Evolutionary conservation across 2,113 vertebrate species (phyloP).

Genomic region (Gymnorhina tibicen): DNA sequence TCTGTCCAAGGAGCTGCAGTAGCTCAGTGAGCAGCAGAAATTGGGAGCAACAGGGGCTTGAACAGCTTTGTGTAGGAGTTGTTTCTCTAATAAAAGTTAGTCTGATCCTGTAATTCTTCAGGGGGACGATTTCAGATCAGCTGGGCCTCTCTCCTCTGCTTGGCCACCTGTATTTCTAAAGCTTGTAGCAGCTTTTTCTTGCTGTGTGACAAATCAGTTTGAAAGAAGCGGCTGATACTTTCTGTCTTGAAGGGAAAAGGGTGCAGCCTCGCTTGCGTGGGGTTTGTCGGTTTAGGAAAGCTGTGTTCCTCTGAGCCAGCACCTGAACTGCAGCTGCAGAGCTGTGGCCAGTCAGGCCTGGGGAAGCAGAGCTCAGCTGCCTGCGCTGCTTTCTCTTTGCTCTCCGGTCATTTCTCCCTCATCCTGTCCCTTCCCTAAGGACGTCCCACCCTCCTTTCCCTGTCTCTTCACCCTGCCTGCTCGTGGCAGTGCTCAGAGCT

Average conservation of each 20-base stretch:
- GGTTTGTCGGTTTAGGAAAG: not conserved
- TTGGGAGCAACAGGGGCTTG: not conserved
- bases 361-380: not conserved
- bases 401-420: not conserved
- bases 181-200: not conserved
- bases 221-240: not conserved
- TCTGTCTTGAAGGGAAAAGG: not conserved
- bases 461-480: not conserved
- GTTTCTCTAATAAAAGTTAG: not conserved
- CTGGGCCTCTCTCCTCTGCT: not conserved
- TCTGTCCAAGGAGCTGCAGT: not conserved
- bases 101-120: not conserved
- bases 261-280: rapidly evolving
- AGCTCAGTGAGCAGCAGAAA: not conserved
- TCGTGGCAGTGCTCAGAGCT: not conserved
- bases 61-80: not conserved
- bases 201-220: not conserved
- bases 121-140: not conserved
- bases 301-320: not conserved
- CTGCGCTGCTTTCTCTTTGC: no score
- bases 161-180: not conserved
- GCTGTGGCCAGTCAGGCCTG: not conserved
- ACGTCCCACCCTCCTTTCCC: not conserved
- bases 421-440: not conserved
- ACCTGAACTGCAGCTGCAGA: not conserved